Conservation (phyloP, 2,888 invertebrate species). For the Polylopha cassiicola region DNA sequence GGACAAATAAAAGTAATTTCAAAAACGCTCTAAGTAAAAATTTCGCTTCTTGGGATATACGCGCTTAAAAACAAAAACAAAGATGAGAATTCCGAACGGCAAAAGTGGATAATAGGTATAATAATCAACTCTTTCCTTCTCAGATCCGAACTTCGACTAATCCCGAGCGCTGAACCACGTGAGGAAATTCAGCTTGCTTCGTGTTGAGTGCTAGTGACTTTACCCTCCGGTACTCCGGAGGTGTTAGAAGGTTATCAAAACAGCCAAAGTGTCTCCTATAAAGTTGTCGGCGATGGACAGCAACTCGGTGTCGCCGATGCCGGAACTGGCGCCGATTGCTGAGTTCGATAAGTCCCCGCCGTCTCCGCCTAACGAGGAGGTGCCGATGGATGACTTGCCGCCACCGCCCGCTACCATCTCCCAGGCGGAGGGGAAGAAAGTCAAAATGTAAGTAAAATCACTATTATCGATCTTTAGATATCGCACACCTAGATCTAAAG, state of each 20-base stretch:
- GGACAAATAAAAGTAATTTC: slow-evolving; percentile 13
- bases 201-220: slow-evolving; percentile 18
- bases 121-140: slow-evolving; percentile 47
- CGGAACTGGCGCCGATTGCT: slow-evolving; percentile 81
- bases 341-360: slow-evolving; percentile 84
- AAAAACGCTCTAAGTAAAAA: slow-evolving; percentile 1
- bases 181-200: too few species aligned
- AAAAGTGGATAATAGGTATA: slow-evolving; percentile 31
- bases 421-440: slow-evolving; percentile 75
- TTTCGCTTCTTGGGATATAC: slow-evolving; percentile 10
- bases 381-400: slow-evolving; percentile 81
- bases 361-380: slow-evolving; percentile 78
- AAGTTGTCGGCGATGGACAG: slow-evolving; percentile 80
- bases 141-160: slow-evolving; percentile 44
- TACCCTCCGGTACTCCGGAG: slow-evolving; percentile 54
- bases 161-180: slow-evolving; percentile 37
- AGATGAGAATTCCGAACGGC: slow-evolving; percentile 30
- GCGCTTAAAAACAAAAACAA: slow-evolving; percentile 8
- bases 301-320: slow-evolving; percentile 83
- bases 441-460: slow-evolving; percentile 66
- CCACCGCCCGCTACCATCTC: slow-evolving; percentile 79
- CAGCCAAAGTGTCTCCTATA: slow-evolving; percentile 75
- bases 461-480: too few species aligned
- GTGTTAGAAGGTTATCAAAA: slow-evolving; percentile 42
- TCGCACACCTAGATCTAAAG: too few species aligned